Base-by-base conservation (phyloP, 2,888 invertebrate species). In the Caenorhabditis afra region DNA sequence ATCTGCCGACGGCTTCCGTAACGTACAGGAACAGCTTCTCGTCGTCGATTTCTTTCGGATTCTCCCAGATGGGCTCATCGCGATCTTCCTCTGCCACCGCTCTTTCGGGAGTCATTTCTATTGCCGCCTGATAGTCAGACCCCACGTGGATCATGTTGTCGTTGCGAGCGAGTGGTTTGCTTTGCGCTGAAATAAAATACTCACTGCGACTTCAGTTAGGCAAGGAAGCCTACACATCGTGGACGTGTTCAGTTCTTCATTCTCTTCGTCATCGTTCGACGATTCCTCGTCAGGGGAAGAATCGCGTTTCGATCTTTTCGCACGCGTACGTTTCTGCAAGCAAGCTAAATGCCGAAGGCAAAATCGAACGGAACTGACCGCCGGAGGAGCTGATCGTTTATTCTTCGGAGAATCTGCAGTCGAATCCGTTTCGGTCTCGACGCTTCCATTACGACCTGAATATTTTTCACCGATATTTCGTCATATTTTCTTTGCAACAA, bases 81-180 rank as follows among this genome's bases (percentile, higher is more conserved):
- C 67, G 22, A 8, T 66, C 65, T 8, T 20, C 4, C 20, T 29
- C 57, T 7, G 14, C 39, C 20, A 52, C 64, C n/a, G 12, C 12
- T 1, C 3, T 3, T 11, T 3, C 49, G 12, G 16, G 23, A 1
- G 37, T 18, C 35, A 49, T 23, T 5, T 61, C 44, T 11, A 76
- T 57, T 10, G 49, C 29, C 0, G 75, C 75, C 39, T 75, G 75
- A 57, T 57, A 75, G 1, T 61, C 75, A 7, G 20, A 14, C 35
- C 75, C 75, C 1, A 75, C 22, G n/a, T 75, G 53, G 16, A 75
- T 75, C 20, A 62, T 20, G 14, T 58, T 53, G 37, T 67, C 67
- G 7, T 12, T 53, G n/a, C 35, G 37, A 11, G 75, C 47, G 1
- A 75, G 41, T 7, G 67, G 75, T 8, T 22, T 29, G 29, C 7